Conservation (phyloP, 1,140 invertebrate species). For the Asobara japonica region DNA sequence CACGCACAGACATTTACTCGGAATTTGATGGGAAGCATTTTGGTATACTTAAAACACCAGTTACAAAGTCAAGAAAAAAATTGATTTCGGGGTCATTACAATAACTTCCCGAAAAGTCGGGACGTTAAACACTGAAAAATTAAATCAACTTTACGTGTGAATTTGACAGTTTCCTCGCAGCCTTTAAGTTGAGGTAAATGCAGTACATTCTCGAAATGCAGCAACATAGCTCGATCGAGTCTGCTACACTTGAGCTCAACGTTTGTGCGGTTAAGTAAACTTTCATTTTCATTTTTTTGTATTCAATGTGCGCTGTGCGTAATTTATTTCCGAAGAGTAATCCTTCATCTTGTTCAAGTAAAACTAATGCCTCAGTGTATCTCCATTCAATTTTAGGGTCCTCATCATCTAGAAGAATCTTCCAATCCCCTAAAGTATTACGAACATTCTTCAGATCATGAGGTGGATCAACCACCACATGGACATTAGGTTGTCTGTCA, state of each 20-base stretch:
- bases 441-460: background rate
- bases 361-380: background rate
- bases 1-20: too few species aligned
- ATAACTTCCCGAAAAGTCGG: too few species aligned
- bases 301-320: constrained; percentile 6
- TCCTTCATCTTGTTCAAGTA: constrained; percentile 20
- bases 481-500: background rate
- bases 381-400: background rate
- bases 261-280: constrained; percentile 39
- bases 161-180: constrained; percentile 17
- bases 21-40: too few species aligned
- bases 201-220: background rate
- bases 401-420: background rate
- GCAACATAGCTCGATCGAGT: constrained; percentile 31
- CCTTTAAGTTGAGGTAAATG: background rate
- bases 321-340: constrained; percentile 25
- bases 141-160: constrained; percentile 35
- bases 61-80: too few species aligned
- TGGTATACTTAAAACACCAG: too few species aligned
- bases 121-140: constrained; percentile 42
- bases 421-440: background rate
- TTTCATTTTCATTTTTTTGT: constrained; percentile 27
- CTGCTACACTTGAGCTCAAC: constrained; percentile 39
- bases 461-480: background rate
- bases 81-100: too few species aligned